Evolutionary conservation across 2,113 vertebrate species (phyloP), one percentile per base, ranked within the genome.

Genomic region (Mustela lutreola): DNA sequence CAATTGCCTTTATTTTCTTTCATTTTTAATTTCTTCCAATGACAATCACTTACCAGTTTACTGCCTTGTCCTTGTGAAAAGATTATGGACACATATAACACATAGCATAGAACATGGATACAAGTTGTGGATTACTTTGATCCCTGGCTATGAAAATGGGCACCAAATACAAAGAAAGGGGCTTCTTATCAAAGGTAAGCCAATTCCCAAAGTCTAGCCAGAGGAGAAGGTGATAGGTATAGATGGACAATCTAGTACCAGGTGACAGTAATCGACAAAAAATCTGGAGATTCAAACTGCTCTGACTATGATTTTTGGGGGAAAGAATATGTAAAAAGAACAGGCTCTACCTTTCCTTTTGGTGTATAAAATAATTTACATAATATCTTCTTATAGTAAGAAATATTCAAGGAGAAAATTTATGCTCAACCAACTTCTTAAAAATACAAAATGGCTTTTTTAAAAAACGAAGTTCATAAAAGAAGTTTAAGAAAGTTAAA

Each of bases 401-500:
- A 92, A 80, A 96, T 95, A 70, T 73, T 78, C 53, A 87, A 42
- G n/a, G 21, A 76, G 15, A 73, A 87, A 71, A 0, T 1, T 33
- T 82, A 39, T 50, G 89, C 24, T 62, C 26, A 89, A 53, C 9
- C 56, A 80, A 73, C 5, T 67, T 93, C 82, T 76, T 48, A 84
- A 84, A 88, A 91, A 73, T 80, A 58, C 24, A 70, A 93, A 85
- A 89, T 36, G 11, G 2, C 1, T 58, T 89, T 81, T 56, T 73
- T 21, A 22, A 88, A 48, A 76, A 88, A 14, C 1, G 18, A 96
- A 89, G 14, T 91, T 93, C 36, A 73, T 33, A 76, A 42, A 96
- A 97, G 26, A 89, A 87, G 11, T 79, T 90, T 7, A 62, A 86
- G 16, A 81, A 85, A 94, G 26, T 89, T 95, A 83, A 88, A 33